Evolutionary conservation across 2,888 invertebrate genomes (phyloP).

Genomic region (Lamellibrachia columna): DNA sequence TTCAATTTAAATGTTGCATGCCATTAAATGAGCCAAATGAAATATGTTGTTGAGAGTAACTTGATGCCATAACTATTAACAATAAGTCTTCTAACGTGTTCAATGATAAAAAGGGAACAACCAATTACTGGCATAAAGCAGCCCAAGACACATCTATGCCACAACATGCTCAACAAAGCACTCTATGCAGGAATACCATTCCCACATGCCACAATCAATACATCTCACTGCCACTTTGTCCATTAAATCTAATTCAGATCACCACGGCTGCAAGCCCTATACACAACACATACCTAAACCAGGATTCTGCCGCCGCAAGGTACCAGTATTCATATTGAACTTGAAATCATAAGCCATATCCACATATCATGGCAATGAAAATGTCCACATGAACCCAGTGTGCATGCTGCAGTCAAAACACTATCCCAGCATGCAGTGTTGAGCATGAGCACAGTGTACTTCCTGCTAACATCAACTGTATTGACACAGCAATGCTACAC

Average conservation of each 20-base stretch:
- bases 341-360: conserved; percentile 9
- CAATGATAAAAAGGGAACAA: not conserved
- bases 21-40: not conserved
- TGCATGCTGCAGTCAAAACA: not conserved
- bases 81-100: not conserved
- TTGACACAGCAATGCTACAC: not conserved
- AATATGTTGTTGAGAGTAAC: not conserved
- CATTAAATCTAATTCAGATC: not conserved
- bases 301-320: not conserved
- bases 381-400: conserved; percentile 11
- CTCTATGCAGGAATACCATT: not conserved
- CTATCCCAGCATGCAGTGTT: not conserved
- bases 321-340: not conserved
- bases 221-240: not conserved
- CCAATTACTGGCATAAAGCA: not conserved
- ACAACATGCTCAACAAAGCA: not conserved
- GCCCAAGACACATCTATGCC: not conserved
- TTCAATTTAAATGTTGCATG: not conserved
- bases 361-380: not conserved
- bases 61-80: not conserved
- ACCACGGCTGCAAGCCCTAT: not conserved
- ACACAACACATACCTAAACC: not conserved
- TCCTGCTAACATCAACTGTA: not conserved
- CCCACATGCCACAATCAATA: not conserved
- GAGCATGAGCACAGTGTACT: not conserved